These are phyloP conservation scores for Aix galericulata DNA, from an alignment of 2,113 vertebrate genomes.

Conservation along the genomic window DNA sequence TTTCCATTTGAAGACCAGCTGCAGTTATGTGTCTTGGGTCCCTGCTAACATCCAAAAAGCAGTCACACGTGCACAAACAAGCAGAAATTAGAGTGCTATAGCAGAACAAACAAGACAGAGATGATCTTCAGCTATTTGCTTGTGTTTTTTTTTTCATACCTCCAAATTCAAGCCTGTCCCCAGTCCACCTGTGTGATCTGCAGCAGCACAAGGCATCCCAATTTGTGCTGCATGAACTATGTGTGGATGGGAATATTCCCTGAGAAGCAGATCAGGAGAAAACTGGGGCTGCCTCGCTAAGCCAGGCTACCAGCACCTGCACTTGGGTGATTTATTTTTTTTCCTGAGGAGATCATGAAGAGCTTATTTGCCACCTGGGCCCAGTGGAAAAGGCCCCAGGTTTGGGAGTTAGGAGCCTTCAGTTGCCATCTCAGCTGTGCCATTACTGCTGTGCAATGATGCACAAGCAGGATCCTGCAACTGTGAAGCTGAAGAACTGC, in stretches of 20 bases:
- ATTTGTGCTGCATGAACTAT: not conserved
- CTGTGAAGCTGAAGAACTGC: no score
- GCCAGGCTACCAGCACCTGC: not conserved
- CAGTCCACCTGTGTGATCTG: not conserved
- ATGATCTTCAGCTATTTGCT: not conserved
- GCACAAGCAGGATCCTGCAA: not conserved
- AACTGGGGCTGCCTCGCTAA: not conserved
- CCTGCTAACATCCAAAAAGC: not conserved
- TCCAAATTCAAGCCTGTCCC: not conserved
- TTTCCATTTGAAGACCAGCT: not conserved
- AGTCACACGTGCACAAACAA: not conserved
- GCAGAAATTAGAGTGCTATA: not conserved
- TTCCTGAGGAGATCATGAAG: not conserved
- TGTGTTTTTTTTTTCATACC: fast-evolving
- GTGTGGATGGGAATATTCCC: not conserved
- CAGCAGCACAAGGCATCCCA: fast-evolving
- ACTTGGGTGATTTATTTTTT: not conserved
- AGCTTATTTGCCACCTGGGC: not conserved
- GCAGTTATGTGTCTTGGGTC: not conserved
- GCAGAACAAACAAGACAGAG: not conserved
- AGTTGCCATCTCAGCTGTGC: fast-evolving
- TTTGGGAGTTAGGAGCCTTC: not conserved
- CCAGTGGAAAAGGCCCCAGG: not conserved
- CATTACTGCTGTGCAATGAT: not conserved
- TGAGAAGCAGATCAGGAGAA: not conserved